These are phyloP conservation scores for Tetramorium alpestre DNA, from an alignment of 1,140 invertebrate genomes.

Conservation along the genomic window DNA sequence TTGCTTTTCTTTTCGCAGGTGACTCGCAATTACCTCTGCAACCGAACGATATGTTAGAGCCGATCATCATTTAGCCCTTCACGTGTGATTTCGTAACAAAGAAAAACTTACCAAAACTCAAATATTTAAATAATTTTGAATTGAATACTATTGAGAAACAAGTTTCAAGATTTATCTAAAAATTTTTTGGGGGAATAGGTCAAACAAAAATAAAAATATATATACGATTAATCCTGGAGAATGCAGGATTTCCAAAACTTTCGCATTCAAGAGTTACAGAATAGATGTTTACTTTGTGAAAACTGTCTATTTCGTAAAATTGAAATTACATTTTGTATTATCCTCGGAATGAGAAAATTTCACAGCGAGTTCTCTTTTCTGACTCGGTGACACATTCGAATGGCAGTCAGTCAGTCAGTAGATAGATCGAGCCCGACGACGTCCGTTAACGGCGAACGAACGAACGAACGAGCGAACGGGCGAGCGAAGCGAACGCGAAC, in stretches of 20 bases:
- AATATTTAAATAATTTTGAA: background rate
- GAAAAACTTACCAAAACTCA: background rate
- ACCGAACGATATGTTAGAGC: background rate
- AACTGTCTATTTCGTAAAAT: background rate
- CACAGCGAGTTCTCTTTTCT: background rate
- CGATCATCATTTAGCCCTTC: background rate
- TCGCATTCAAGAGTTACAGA: background rate
- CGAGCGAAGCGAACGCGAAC: slow-evolving; percentile 23
- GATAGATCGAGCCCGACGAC: slow-evolving; percentile 2
- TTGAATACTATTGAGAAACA: background rate
- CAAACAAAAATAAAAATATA: background rate
- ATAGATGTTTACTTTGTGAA: background rate
- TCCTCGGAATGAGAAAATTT: background rate
- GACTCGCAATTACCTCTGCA: background rate
- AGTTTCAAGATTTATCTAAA: background rate
- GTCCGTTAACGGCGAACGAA: slow-evolving; percentile 27
- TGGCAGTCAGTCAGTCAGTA: slow-evolving; percentile 26
- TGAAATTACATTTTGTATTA: background rate
- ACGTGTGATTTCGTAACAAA: background rate
- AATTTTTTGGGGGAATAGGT: background rate
- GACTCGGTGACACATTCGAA: background rate
- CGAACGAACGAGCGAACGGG: background rate
- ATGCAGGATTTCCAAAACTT: background rate
- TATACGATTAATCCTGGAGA: background rate
- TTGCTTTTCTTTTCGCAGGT: slow-evolving; percentile 25